Base-by-base conservation (phyloP, 2,797 vertebrate genomes). In the Crenichthys baileyi region DNA sequence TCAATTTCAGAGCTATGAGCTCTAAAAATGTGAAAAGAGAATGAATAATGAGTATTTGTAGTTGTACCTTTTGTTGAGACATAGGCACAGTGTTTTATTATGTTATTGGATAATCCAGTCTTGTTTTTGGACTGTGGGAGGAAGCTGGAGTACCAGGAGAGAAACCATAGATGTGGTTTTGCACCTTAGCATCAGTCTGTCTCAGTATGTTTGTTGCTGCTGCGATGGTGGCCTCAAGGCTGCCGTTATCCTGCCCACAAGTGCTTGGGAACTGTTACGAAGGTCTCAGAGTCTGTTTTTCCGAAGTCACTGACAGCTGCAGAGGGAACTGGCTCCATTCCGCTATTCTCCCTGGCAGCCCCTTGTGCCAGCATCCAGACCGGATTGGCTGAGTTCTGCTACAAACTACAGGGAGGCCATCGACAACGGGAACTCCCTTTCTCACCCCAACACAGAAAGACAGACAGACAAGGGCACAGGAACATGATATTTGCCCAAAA, bases 301-400 rank as follows among this genome's bases (percentile, higher is more conserved):
- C 48, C 83, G 80, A 79, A 87, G 80, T 87, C 80, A 24, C 88
- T 87, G 93, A 93, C 91, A 94, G 87, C 92, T 94, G 91, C 90
- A 77, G 79, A 82, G 90, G 90, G 91, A 92, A 89, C 87, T 86
- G 89, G 85, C 89, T 85, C 83, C 68, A 72, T 87, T 85, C 86
- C 79, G 84, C 80, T 81, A 76, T 87, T 90, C 75, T 87, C 79
- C 75, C 85, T 90, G 91, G 88, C 83, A 83, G 71, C 20, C 76
- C 77, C 80, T 84, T 24, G 78, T 93, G 91, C 92, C 92, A 93
- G 86, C 81, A 87, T 61, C 26, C 89, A 85, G 82, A 68, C 83
- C 88, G 85, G 79, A 86, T 84, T 48, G 58, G 70, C 86, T 84
- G 81, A 86, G 90, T 81, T 78, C 68, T 80, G 89, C 80, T 87